These are phyloP conservation scores for Psittacula echo DNA, from an alignment of 2,797 vertebrate species.

Conservation along the genomic window DNA sequence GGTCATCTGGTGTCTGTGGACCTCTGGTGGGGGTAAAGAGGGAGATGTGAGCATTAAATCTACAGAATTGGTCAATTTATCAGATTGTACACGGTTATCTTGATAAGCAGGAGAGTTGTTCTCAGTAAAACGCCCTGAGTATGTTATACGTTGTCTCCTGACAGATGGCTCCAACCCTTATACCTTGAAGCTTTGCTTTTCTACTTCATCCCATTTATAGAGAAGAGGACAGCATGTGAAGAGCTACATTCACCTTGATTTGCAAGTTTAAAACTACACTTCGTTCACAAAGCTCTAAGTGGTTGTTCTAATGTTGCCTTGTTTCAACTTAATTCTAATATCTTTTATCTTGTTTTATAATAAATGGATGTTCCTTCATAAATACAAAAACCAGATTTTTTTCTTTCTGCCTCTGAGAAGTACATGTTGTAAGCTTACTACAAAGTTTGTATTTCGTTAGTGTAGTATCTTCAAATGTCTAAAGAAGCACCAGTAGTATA, in stretches of 20 bases:
- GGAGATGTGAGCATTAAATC: not conserved
- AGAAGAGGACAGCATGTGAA: conserved; percentile 75
- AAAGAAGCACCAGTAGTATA: conserved; percentile 58
- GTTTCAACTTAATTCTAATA: conserved; percentile 72
- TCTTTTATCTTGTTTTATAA: conserved; percentile 79
- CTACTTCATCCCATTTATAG: conserved; percentile 90
- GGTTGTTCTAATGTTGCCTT: conserved; percentile 79
- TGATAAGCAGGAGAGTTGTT: not conserved
- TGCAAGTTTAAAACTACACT: conserved; percentile 75
- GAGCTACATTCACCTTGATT: conserved; percentile 64
- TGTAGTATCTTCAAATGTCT: conserved; percentile 63
- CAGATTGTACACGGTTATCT: not conserved
- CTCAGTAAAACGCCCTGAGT: not conserved
- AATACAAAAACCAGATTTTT: conserved; percentile 50
- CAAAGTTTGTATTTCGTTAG: conserved; percentile 72
- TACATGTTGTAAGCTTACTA: conserved; percentile 73
- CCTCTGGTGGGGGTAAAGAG: rapidly evolving
- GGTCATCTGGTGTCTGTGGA: not conserved
- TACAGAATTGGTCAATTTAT: not conserved
- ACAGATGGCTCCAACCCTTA: conserved; percentile 92
- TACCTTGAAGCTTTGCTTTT: conserved; percentile 97
- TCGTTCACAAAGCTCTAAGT: conserved; percentile 72
- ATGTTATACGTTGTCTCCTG: conserved; percentile 57
- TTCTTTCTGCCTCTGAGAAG: conserved; percentile 74
- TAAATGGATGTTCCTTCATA: conserved; percentile 76